Conservation (phyloP, 2,113 vertebrate genomes). For the Holacanthus passer region DNA sequence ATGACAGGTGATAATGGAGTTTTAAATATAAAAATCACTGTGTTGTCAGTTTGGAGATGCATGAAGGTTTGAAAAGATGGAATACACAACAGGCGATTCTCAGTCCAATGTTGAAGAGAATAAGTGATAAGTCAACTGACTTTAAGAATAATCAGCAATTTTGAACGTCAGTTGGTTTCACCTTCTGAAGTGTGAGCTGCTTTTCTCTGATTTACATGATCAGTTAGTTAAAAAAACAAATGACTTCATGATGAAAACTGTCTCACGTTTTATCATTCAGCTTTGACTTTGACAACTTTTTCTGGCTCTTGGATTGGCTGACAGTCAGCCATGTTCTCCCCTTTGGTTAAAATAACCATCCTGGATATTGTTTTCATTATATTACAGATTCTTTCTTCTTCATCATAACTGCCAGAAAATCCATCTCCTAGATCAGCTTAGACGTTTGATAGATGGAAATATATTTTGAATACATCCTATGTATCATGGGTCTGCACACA, state of each 20-base stretch:
- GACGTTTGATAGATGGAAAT: conserved; percentile 77
- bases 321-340: conserved; percentile 29
- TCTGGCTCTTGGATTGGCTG: conserved; percentile 31
- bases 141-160: not conserved
- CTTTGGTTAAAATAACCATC: conserved; percentile 41
- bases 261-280: conserved; percentile 4
- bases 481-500: not conserved
- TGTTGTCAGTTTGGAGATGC: not conserved
- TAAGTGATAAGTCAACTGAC: accelerated
- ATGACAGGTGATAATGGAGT: not conserved
- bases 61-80: too few species aligned
- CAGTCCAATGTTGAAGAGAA: not conserved
- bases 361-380: conserved; percentile 42
- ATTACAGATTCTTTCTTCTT: conserved; percentile 29
- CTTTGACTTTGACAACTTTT: conserved; percentile 46
- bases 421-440: conserved; percentile 68
- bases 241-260: not conserved
- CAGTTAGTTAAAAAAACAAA: not conserved
- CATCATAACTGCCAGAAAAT: conserved; percentile 37
- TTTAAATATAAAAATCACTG: not conserved
- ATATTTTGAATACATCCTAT: conserved; percentile 76
- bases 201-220: not conserved
- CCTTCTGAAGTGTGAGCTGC: not conserved
- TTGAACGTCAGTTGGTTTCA: not conserved
- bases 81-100: not conserved